phyloP scores from a whole-genome alignment of 2,797 vertebrate genomes.

The Falco peregrinus region DNA sequence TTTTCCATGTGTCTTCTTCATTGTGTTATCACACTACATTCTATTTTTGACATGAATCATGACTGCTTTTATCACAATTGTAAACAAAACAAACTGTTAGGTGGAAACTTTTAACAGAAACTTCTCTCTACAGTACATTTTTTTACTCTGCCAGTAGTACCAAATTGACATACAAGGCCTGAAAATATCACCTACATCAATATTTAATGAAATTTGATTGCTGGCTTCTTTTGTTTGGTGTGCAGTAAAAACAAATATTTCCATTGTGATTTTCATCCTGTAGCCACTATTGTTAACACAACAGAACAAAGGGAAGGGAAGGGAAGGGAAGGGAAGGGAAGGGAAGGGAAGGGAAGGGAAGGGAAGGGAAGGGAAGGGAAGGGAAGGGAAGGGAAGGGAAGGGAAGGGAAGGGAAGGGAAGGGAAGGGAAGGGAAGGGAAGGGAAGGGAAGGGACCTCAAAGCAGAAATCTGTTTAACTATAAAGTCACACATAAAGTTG shows the following conservation, averaged over 20 bases:
- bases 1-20: neutral
- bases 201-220: neutral
- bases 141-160: neutral
- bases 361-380: neutral
- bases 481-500: neutral
- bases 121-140: neutral
- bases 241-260: neutral
- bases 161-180: neutral
- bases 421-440: no score
- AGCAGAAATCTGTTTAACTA: neutral
- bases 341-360: neutral
- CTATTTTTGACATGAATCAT: no score
- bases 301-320: no score
- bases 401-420: no score
- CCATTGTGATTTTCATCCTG: neutral
- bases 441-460: fast-evolving
- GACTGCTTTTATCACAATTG: no score
- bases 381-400: no score
- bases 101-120: neutral
- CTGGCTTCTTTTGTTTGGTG: neutral
- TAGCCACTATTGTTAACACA: neutral
- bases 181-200: neutral
- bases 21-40: neutral
- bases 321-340: no score
- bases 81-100: neutral